A percentile compares a stretch with the other conserved stretches of the same genome.
These are phyloP conservation scores for Nymphalis urticae DNA, from an alignment of 2,888 invertebrate species.

Conservation along the genomic window DNA sequence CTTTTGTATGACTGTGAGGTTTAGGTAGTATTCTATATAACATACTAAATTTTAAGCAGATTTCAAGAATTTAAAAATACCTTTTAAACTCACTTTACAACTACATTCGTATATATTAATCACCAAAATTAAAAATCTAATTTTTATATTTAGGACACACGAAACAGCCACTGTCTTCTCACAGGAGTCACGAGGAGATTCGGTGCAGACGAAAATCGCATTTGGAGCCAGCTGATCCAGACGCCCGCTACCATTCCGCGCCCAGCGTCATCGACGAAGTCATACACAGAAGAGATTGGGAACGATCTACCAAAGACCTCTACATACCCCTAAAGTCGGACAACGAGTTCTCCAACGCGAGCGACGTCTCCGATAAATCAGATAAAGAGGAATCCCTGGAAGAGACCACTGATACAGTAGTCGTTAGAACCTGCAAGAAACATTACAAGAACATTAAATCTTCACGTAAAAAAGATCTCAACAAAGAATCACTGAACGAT, in stretches of 20 bases:
- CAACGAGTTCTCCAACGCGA: slow-evolving; percentile 46
- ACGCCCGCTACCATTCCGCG: slow-evolving; percentile 69
- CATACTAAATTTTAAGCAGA: too few relatives aligned
- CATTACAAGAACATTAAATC: slow-evolving; percentile 71
- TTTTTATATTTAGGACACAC: slow-evolving; percentile 50
- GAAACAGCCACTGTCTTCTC: slow-evolving; percentile 60
- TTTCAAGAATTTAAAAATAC: too few relatives aligned
- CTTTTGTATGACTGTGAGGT: too few relatives aligned
- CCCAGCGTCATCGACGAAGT: slow-evolving; percentile 74
- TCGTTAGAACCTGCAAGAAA: slow-evolving; percentile 60
- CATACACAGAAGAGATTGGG: slow-evolving; percentile 72
- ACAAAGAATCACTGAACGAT: slow-evolving; percentile 50
- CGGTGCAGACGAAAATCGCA: slow-evolving; percentile 56
- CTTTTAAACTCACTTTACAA: too few relatives aligned
- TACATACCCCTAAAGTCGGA: slow-evolving; percentile 55
- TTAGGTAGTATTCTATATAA: too few relatives aligned
- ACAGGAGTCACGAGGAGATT: slow-evolving; percentile 72
- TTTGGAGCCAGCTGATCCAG: slow-evolving; percentile 46
- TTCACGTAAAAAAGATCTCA: slow-evolving; percentile 51
- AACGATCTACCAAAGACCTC: slow-evolving; percentile 65
- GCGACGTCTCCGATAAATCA: slow-evolving; percentile 43
- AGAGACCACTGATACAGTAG: slow-evolving; percentile 47
- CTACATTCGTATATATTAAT: too few relatives aligned
- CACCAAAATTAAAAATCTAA: not conserved
- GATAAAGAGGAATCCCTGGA: slow-evolving; percentile 28